Conservation (phyloP, 2,113 vertebrate species). For the Micronycteris hirsuta region DNA sequence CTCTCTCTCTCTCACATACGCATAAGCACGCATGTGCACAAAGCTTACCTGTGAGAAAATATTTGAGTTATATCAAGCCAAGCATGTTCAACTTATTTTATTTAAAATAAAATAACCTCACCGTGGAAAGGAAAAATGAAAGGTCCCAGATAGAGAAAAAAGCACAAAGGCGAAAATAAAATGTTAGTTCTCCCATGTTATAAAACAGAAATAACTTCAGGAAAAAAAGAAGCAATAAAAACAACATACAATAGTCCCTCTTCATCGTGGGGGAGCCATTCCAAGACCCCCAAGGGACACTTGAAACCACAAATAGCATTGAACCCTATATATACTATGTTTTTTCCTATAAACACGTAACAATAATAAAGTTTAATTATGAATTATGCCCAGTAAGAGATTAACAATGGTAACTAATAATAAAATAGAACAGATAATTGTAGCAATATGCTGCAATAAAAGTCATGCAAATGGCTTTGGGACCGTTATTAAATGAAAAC, state of each 20-base stretch:
- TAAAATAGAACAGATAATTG: background rate
- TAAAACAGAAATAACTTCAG: background rate
- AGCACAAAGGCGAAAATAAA: background rate
- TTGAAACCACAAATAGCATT: background rate
- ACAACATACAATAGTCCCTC: background rate
- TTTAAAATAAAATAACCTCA: conserved; percentile 30
- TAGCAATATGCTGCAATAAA: background rate
- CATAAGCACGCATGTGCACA: background rate
- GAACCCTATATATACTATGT: background rate
- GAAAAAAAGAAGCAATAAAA: background rate
- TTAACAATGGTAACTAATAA: background rate
- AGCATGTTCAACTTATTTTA: background rate
- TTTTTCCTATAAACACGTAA: background rate
- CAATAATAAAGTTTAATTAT: background rate
- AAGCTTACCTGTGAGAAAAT: background rate
- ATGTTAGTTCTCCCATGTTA: background rate
- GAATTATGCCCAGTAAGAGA: background rate
- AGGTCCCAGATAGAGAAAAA: background rate
- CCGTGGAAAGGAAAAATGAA: background rate
- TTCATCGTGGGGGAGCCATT: background rate
- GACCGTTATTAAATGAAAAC: background rate
- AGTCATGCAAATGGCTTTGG: background rate
- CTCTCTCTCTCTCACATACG: background rate
- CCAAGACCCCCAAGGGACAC: background rate
- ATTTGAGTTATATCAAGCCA: background rate